These are phyloP conservation scores for Drymonia ruficornis DNA, from an alignment of 2,888 invertebrate species.

Conservation along the genomic window DNA sequence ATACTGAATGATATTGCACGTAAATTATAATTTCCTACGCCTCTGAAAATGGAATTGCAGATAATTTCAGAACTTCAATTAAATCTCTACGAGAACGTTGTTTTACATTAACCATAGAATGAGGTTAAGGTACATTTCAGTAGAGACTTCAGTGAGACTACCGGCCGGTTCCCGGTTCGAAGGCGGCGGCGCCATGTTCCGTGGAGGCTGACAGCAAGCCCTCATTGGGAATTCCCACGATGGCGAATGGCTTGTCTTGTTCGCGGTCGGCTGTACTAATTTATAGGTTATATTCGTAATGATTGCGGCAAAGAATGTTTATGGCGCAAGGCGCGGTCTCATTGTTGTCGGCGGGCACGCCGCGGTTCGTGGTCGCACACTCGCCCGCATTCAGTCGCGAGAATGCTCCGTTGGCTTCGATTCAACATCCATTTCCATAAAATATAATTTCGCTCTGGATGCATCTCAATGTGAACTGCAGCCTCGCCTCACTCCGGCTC, in stretches of 20 bases:
- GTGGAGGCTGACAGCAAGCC: slow-evolving; percentile 43
- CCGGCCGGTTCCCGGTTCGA: slow-evolving; percentile 23
- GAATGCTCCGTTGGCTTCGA: slow-evolving; percentile 64
- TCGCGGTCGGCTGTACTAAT: slow-evolving; percentile 72
- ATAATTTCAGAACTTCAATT: too few species aligned
- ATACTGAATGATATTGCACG: too few species aligned
- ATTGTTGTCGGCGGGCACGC: slow-evolving; percentile 76
- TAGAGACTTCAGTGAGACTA: not conserved
- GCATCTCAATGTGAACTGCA: slow-evolving; percentile 63
- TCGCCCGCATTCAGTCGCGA: slow-evolving; percentile 71
- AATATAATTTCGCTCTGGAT: slow-evolving; percentile 73
- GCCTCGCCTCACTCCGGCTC: slow-evolving; percentile 43
- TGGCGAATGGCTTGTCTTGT: slow-evolving; percentile 58
- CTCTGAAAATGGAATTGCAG: too few species aligned
- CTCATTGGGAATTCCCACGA: slow-evolving; percentile 70
- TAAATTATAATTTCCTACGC: too few species aligned
- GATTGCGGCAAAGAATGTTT: slow-evolving; percentile 81
- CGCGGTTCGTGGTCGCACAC: slow-evolving; percentile 62
- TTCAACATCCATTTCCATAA: slow-evolving; percentile 80
- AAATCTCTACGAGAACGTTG: too few species aligned
- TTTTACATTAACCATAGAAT: too few species aligned
- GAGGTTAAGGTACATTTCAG: too few species aligned
- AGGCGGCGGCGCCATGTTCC: slow-evolving; percentile 49
- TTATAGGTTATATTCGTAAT: slow-evolving; percentile 82
- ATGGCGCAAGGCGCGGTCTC: slow-evolving; percentile 78